Evolutionary conservation across 2,797 vertebrate species (phyloP), one percentile per base, ranked within the genome.

Genomic region (Dallia pectoralis): DNA sequence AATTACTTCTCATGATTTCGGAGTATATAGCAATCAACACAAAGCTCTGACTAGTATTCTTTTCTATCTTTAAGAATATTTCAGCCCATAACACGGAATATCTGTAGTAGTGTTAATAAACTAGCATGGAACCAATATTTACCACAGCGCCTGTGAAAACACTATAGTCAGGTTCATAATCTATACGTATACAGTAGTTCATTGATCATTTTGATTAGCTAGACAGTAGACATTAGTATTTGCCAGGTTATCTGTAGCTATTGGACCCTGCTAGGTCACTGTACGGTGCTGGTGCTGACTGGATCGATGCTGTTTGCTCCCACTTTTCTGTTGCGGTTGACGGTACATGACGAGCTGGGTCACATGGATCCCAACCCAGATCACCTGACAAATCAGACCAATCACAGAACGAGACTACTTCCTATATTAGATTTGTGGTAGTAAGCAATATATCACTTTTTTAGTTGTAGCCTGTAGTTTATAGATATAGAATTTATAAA

Each of bases 251-350:
- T 6, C 40, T 2, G 22, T 59, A 25, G 11, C 11, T 59, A 4
- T 44, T 44, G 40, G 40, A 44, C 40, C n/a, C 53, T 59, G 9
- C 53, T 25, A 59, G 86, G 89, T 91, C 89, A 84, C 94, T 96
- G 92, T 89, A 87, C 18, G 93, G 94, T 92, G 93, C 90, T 93
- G 83, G 91, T 95, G 95, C 95, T 93, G 62, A 65, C 91, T 96
- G 96, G 95, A 95, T 94, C 95, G 95, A 91, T 94, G 94, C 94
- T 96, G 96, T 97, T 97, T 97, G 97, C 95, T 94, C 91, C 97
- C 96, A 98, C 97, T 97, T 96, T 97, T 97, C 97, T 96, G 97
- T 95, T 94, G 96, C 93, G 97, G 97, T 98, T 98, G 97, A 98
- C 94, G 96, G 95, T 95, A 96, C 97, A 98, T 97, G 95, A 95